Evolutionary conservation across 2,888 invertebrate genomes (phyloP).

Genomic region (Anarsia innoxiella): DNA sequence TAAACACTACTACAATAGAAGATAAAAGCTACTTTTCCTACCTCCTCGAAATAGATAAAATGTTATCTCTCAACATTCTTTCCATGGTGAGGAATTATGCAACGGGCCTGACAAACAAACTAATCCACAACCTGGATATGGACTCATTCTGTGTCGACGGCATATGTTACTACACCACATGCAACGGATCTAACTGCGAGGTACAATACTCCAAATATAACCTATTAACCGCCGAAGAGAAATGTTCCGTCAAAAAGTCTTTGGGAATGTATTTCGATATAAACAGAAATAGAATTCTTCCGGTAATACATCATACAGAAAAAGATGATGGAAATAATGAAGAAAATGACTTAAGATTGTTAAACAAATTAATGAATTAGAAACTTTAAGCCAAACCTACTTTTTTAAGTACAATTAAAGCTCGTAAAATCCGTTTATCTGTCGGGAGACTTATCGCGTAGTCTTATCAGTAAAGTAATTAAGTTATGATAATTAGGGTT

Average conservation of each 20-base stretch:
- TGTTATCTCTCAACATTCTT: constrained; percentile 30
- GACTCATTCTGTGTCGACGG: constrained; percentile 39
- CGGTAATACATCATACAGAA: constrained; percentile 12
- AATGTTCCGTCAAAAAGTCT: constrained; percentile 27
- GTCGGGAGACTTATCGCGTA: constrained; percentile 18
- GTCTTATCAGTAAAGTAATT: constrained; percentile 6
- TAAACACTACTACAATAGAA: constrained; percentile 20
- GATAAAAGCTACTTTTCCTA: constrained; percentile 14
- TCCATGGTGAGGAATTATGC: constrained; percentile 34
- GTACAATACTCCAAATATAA: constrained; percentile 38
- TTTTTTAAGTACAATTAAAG: too few species aligned
- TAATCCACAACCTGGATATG: constrained; percentile 33
- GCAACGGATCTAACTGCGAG: constrained; percentile 30
- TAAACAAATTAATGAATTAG: constrained; percentile 31
- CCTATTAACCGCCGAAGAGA: constrained; percentile 32
- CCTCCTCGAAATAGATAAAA: constrained; percentile 22
- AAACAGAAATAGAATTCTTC: constrained; percentile 20
- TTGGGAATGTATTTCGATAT: constrained; percentile 17
- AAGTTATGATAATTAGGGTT: not conserved
- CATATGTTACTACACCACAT: constrained; percentile 40
- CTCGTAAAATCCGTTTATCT: too few species aligned
- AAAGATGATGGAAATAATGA: constrained; percentile 23
- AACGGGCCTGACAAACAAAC: constrained; percentile 36
- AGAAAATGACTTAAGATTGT: constrained; percentile 30
- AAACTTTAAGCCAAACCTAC: too few species aligned